Evolutionary conservation across 2,113 vertebrate species (phyloP), one percentile per base, ranked within the genome.

Genomic region (Condylura cristata): DNA sequence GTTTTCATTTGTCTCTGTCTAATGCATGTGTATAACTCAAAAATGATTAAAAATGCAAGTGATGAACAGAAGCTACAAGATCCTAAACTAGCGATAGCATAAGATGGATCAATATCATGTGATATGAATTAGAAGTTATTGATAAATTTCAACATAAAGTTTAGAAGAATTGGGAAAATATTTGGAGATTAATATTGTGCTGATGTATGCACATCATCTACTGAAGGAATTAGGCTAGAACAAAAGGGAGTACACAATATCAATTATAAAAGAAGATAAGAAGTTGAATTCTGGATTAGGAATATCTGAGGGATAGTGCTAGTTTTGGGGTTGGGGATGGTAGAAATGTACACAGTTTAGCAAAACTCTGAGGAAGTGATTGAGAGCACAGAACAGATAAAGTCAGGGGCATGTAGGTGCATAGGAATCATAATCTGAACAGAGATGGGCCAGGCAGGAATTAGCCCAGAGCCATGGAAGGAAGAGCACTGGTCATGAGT

Each of bases 1-100:
- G n/a, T 90, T 68, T 86, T 11, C 39, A 81, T 94, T 93, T 91
- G 46, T 26, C 9, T 20, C 41, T 51, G 14, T 78, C 53, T n/a
- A 32, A 30, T 34, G 12, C 28, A 72, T 16, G n/a, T 71, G 16
- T 6, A 48, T 32, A 95, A 20, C 22, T 93, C 32, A 72, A 72
- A 87, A 72, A 63, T 86, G 16, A 81, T 72, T 44, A 30, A 83
- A 79, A 90, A 78, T 83, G 18, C 41, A 86, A 60, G 9, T 34
- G 60, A 16, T 68, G n/a, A 51, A 39, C 53, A 94, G 37, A 92
- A 17, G 5, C 18, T 90, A n/a, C 63, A 41, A 44, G 17, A 78
- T 85, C 6, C 26, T 89, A 63, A 85, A 30, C 39, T 11, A 9
- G 10, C n/a, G 28, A 16, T 11, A 22, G 26, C 22, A 22, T 61